These are phyloP conservation scores for Onthophagus taurus DNA, from an alignment of 1,140 invertebrate species.

Conservation along the genomic window DNA sequence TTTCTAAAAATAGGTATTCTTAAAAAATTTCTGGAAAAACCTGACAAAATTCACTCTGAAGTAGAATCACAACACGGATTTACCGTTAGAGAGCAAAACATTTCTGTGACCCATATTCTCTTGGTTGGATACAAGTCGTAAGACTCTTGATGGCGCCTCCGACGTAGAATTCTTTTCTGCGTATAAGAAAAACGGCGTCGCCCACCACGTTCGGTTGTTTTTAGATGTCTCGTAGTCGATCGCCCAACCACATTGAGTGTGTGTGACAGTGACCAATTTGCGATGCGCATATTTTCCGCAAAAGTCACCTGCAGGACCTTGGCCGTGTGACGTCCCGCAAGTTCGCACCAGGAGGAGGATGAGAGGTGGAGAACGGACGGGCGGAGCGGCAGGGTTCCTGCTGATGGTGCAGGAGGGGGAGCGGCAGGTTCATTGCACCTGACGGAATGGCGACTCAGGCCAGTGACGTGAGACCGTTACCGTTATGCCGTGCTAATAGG, in stretches of 20 bases:
- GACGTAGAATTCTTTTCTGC: background rate
- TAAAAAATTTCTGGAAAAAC: too few relatives aligned
- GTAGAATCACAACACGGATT: too few relatives aligned
- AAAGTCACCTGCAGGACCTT: slow-evolving; percentile 17
- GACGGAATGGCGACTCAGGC: slow-evolving; percentile 33
- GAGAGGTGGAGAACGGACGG: slow-evolving; percentile 15
- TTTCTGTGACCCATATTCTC: too few relatives aligned
- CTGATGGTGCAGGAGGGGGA: slow-evolving; percentile 5
- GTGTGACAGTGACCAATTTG: slow-evolving; percentile 19
- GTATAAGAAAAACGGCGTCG: background rate
- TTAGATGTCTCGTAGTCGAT: too few relatives aligned
- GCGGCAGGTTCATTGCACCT: slow-evolving; percentile 34
- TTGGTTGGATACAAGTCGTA: too few relatives aligned
- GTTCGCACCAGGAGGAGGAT: slow-evolving; percentile 1
- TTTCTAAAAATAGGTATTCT: too few relatives aligned
- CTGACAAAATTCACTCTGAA: too few relatives aligned
- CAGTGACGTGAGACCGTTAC: slow-evolving; percentile 30
- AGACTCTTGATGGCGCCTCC: too few relatives aligned
- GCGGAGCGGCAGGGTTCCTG: slow-evolving; percentile 13
- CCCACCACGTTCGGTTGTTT: background rate
- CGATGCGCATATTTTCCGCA: slow-evolving; percentile 15
- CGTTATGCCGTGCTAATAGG: slow-evolving; percentile 32
- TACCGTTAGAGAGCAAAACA: too few relatives aligned
- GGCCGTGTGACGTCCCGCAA: slow-evolving; percentile 10
- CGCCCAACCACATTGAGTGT: too few relatives aligned